A percentile compares a stretch with the other conserved stretches of the same genome.
These are phyloP conservation scores for Hycleus phaleratus DNA, from an alignment of 1,140 invertebrate species.

Conservation along the genomic window DNA sequence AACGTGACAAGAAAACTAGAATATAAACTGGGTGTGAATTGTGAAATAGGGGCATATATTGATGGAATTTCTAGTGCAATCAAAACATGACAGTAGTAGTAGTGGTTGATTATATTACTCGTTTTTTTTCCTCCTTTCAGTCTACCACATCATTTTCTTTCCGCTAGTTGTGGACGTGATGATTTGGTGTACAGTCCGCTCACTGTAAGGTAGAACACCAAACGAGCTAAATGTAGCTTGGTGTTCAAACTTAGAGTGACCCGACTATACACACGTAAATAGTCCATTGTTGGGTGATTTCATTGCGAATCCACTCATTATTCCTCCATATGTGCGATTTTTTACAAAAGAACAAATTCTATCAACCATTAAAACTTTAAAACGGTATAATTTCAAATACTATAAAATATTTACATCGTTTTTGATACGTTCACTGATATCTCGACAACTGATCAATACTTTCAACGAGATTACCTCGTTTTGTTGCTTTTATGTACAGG, in stretches of 20 bases:
- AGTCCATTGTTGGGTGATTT: background rate
- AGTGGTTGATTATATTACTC: no score
- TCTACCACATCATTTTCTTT: no score
- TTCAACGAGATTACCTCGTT: slow-evolving; percentile 10
- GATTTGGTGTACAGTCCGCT: slow-evolving; percentile 48
- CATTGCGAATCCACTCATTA: no score
- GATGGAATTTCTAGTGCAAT: no score
- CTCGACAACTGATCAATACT: slow-evolving; percentile 9
- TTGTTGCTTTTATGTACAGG: slow-evolving; percentile 3
- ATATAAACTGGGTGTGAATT: no score
- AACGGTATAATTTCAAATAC: background rate
- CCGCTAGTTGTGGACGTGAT: slow-evolving; percentile 6
- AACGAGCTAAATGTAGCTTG: slow-evolving; percentile 68
- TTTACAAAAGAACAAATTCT: no score
- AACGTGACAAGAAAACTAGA: background rate
- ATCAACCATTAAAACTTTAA: background rate
- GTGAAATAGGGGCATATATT: no score
- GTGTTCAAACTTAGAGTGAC: slow-evolving; percentile 81
- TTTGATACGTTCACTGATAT: slow-evolving; percentile 6
- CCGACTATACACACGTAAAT: slow-evolving; percentile 42
- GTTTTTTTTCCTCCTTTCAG: no score
- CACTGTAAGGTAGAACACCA: slow-evolving; percentile 89
- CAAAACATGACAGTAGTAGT: no score
- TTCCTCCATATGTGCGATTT: no score
- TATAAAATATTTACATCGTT: slow-evolving; percentile 5